These are phyloP conservation scores for Donacobius atricapilla DNA, from an alignment of 2,113 vertebrate species.

Conservation along the genomic window DNA sequence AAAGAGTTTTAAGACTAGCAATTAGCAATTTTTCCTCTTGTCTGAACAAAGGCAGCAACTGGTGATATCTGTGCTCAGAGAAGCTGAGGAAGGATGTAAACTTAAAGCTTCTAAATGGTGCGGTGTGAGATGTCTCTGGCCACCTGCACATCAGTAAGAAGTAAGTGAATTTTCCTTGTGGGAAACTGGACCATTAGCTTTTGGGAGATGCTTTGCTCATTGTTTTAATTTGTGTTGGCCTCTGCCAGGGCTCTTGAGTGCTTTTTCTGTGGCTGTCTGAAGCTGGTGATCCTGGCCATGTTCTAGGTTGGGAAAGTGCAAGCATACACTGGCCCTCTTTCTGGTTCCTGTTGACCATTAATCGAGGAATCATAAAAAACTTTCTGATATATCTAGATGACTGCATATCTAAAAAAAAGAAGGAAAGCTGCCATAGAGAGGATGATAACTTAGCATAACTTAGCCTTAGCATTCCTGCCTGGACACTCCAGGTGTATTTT, in stretches of 20 bases:
- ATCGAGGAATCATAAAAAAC: not conserved
- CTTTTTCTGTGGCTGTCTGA: not conserved
- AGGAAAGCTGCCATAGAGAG: accelerated
- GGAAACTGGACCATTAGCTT: not conserved
- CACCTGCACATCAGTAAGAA: not conserved
- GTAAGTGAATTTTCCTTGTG: not conserved
- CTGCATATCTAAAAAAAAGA: not conserved
- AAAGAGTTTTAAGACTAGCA: not conserved
- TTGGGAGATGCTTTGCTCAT: not conserved
- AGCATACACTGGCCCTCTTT: accelerated
- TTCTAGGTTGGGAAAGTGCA: not conserved
- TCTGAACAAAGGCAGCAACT: not conserved
- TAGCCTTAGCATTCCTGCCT: not conserved
- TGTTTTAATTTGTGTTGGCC: not conserved
- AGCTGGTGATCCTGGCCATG: not conserved
- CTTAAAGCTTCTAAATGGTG: not conserved
- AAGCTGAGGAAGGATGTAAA: not conserved
- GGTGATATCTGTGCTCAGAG: not conserved
- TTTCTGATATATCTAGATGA: not conserved
- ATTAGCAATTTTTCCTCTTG: not conserved
- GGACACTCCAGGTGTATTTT: not conserved
- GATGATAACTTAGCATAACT: not conserved
- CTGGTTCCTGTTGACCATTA: not conserved
- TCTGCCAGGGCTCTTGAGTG: not conserved
- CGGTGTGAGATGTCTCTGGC: not conserved